phyloP scores from a whole-genome alignment of 1,140 invertebrate species.

The Drosophila persimilis region DNA sequence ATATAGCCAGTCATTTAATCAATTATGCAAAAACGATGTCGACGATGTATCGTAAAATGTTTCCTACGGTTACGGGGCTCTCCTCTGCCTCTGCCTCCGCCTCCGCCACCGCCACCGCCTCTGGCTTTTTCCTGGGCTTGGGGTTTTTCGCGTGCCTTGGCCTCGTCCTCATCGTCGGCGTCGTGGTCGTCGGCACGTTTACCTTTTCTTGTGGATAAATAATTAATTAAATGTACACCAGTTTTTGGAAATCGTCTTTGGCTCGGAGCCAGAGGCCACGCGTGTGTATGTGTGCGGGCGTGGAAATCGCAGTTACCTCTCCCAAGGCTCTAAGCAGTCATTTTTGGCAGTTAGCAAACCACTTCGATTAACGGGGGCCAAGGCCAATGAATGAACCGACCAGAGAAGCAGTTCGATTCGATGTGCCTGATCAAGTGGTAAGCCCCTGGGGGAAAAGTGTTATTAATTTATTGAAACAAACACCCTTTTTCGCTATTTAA shows the following conservation, averaged over 20 bases:
- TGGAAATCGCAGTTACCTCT: conserved; percentile 50
- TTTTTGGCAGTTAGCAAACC: conserved; percentile 55
- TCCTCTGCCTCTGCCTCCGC: background rate
- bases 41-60: conserved; percentile 76
- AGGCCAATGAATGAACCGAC: conserved; percentile 26
- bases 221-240: conserved; percentile 78
- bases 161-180: conserved; percentile 13
- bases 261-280: background rate
- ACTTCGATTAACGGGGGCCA: conserved; percentile 56
- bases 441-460: no score
- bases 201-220: conserved; percentile 77
- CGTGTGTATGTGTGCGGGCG: background rate
- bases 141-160: conserved; percentile 31
- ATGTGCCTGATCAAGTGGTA: no score
- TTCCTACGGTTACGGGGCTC: conserved; percentile 50
- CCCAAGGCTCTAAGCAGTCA: conserved; percentile 45
- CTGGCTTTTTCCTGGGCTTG: conserved; percentile 5
- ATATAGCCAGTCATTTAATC: conserved; percentile 77
- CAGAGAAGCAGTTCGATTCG: no score
- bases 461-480: no score
- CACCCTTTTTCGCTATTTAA: no score
- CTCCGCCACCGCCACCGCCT: no score
- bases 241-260: conserved; percentile 55
- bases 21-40: conserved; percentile 78
- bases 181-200: conserved; percentile 61